A percentile compares a stretch with the other conserved stretches of the same genome.
phyloP scores from a whole-genome alignment of 2,797 vertebrate species.

The Chloroceryle amazona region DNA sequence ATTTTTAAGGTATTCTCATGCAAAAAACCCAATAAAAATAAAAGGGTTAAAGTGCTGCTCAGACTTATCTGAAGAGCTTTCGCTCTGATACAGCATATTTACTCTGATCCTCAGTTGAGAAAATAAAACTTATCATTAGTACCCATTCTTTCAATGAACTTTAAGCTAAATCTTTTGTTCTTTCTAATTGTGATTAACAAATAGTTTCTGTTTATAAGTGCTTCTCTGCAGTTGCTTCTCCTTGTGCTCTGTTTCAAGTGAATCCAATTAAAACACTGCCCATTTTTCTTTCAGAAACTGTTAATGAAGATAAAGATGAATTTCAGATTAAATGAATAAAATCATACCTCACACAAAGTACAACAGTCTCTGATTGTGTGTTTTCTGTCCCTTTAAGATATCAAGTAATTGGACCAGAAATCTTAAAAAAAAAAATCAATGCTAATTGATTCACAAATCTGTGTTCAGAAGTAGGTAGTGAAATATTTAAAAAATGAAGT shows the following conservation, averaged over 20 bases:
- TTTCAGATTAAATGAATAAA: neutral
- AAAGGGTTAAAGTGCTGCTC: neutral
- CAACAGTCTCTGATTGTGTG: neutral
- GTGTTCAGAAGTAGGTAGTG: neutral
- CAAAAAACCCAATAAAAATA: neutral
- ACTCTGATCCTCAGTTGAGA: neutral
- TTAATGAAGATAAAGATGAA: slow-evolving; percentile 20
- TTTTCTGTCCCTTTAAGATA: neutral
- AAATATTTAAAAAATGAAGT: neutral
- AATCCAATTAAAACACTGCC: neutral
- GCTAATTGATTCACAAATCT: neutral
- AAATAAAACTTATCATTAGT: neutral
- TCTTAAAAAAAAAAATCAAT: neutral
- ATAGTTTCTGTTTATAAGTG: neutral
- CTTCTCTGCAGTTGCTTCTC: neutral
- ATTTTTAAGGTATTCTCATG: neutral
- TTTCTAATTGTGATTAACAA: slow-evolving; percentile 27
- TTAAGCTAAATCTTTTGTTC: neutral
- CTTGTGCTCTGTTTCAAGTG: neutral
- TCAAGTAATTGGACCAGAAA: neutral
- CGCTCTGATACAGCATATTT: neutral
- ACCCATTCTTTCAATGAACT: neutral
- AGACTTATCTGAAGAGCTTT: neutral
- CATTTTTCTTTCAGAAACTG: slow-evolving; percentile 19
- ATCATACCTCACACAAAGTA: neutral